Evolutionary conservation across 2,888 invertebrate genomes (phyloP), one percentile per base, ranked within the genome.

Genomic region (Synergus umbraculus): DNA sequence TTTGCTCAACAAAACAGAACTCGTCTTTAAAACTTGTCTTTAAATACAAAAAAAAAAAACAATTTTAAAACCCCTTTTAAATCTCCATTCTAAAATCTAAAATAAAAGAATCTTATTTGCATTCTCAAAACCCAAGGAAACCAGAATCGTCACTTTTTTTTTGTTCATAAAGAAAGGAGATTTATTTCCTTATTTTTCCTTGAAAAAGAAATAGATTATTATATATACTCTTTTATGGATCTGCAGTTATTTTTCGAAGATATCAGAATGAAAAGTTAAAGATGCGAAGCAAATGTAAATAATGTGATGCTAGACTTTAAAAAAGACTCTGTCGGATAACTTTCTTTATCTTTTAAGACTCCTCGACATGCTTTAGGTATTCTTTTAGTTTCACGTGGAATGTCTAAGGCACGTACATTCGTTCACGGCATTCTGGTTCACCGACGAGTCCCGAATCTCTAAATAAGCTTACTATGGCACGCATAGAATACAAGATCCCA

Each of bases 391-490:
- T 77, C 77, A 63, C 46, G 49, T 49, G 12, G 64, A 49, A 77
- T 65, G 49, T 46, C 37, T 54, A 49, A 63, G 18, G 64, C 41
- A 60, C 64, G 64, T 77, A 65, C 49, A 37, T 44, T 44, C 49
- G 64, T 66, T 78, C 49, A 15, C 60, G 43, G 78, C 67, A 78
- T 78, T 78, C 78, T 66, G 78, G 78, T 66, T 78, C 78, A 78
- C 44, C 65, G 78, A 78, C 78, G 78, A 78, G 78, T 54, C 54
- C 69, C 78, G 78, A 78, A 78, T 78, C 69, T 65, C 65, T 69
- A 78, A 78, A 67, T 69, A 78, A 66, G 69, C 43, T 18, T 18
- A 66, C 49, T 18, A 29, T 67, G 37, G 7, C 44, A 54, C 69
- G 78, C 18, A 54, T 41, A 22, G 78, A 78, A 78, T 78, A 78